Percentiles rank a stretch among this genome's conserved stretches.
Conservation (phyloP, 2,888 invertebrate genomes). For the Volucella bombylans region DNA sequence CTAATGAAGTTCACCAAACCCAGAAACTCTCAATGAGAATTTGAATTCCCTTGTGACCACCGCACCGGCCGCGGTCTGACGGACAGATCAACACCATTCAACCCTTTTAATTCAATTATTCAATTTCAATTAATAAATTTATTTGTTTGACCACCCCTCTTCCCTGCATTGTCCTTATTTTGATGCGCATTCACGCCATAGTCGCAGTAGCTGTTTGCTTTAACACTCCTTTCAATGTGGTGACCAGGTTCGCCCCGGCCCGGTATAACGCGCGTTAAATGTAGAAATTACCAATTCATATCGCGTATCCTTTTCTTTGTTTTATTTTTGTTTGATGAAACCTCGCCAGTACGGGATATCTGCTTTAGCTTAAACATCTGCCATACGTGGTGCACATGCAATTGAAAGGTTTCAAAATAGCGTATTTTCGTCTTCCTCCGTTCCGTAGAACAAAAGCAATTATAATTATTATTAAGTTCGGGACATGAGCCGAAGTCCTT, state of each 20-base stretch:
- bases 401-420: neutral
- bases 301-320: conserved; percentile 54
- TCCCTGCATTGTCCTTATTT: conserved; percentile 49
- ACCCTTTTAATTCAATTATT: conserved; percentile 71
- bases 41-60: conserved; percentile 29
- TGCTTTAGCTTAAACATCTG: conserved; percentile 50
- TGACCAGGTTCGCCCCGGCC: conserved; percentile 53
- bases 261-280: neutral
- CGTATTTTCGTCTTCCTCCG: conserved; percentile 47
- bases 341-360: conserved; percentile 22
- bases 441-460: conserved; percentile 72
- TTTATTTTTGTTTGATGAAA: neutral
- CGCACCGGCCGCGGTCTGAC: neutral
- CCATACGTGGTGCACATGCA: conserved; percentile 36
- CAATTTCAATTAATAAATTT: conserved; percentile 68
- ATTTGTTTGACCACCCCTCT: conserved; percentile 48
- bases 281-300: conserved; percentile 67
- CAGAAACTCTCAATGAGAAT: conserved; percentile 22
- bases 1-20: conserved; percentile 14
- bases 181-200: conserved; percentile 60
- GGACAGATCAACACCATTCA: conserved; percentile 31
- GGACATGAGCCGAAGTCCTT: conserved; percentile 8
- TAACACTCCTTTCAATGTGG: conserved; percentile 59
- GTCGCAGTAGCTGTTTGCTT: conserved; percentile 57
- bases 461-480: conserved; percentile 61